Evolutionary conservation across 2,888 invertebrate genomes (phyloP), one percentile per base, ranked within the genome.

Genomic region (Hoplodrina blanda): DNA sequence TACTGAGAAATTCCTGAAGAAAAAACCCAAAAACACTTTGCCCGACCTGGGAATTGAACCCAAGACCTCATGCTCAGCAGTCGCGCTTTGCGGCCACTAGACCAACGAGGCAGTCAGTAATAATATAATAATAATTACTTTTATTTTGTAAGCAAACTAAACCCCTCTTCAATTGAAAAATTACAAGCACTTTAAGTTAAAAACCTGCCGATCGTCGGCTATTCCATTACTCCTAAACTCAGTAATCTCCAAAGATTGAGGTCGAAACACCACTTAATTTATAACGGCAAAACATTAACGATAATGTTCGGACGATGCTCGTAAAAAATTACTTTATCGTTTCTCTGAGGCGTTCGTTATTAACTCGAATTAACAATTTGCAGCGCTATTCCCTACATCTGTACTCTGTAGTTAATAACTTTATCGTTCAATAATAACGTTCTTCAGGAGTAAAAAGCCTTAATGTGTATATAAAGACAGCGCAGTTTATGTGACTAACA

Each of bases 351-450:
- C 90, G 89, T 86, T 88, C 86, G 91, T 91, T 93, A 94, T 94
- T 95, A 95, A 94, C 89, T 88, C 84, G 90, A 92, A 93, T 94
- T 93, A 95, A 94, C 93, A 93, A 93, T 93, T 93, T 91, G 87
- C 89, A 86, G 80, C 85, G 89, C 89, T 88, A 87, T 92, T 92
- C 87, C 84, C 89, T 92, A 92, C 94, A 93, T 83, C 85, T 83
- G 83, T 76, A 83, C 83, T 53, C 49, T 19, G 78, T 74, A 83
- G 67, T 83, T 83, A 92, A 94, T 93, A 93, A 91, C 88, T 93
- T 94, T 92, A 93, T 90, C 83, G 91, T 89, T 85, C 87, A 87
- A 91, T 92, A 91, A 92, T 90, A 90, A 89, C 86, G 80, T 87
- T 80, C 77, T 73, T 62, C 57, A 56, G 49, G 73, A 78, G 85